These are phyloP conservation scores for Cyclophora punctaria DNA, from an alignment of 2,888 invertebrate species.

Conservation along the genomic window DNA sequence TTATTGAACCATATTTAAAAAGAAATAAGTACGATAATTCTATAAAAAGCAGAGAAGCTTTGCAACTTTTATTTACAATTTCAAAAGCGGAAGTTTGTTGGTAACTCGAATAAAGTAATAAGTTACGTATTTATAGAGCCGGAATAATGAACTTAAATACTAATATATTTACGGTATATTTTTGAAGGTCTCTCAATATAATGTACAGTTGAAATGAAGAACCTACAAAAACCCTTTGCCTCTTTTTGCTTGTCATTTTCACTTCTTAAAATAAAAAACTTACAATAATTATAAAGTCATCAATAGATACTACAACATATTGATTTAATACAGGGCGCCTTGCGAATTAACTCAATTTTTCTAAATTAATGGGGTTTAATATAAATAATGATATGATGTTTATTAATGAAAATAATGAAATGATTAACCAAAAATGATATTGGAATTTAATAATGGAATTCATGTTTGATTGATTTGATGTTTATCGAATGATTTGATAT, in stretches of 20 bases:
- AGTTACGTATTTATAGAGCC: conserved; percentile 43
- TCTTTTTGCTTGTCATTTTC: conserved; percentile 66
- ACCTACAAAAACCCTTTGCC: conserved; percentile 67
- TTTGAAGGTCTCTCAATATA: conserved; percentile 59
- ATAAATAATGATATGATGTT: too few species aligned
- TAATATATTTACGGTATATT: conserved; percentile 46
- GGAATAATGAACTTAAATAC: conserved; percentile 33
- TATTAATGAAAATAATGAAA: too few species aligned
- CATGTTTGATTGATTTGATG: too few species aligned
- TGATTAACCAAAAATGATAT: too few species aligned
- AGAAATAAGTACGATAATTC: conserved; percentile 4
- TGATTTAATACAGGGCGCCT: too few species aligned
- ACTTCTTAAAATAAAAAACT: conserved; percentile 35
- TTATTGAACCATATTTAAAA: conserved; percentile 5
- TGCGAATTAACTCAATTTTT: too few species aligned
- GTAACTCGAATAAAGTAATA: conserved; percentile 66
- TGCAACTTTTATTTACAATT: conserved; percentile 55
- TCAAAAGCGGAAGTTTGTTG: conserved; percentile 49
- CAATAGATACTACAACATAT: conserved; percentile 10
- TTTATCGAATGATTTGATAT: too few species aligned
- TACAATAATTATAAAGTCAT: conserved; percentile 25
- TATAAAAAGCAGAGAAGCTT: conserved; percentile 30
- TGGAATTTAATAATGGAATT: too few species aligned
- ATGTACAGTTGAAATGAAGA: conserved; percentile 57
- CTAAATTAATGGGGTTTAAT: too few species aligned